These are phyloP conservation scores for Drosophila watanabei DNA, from an alignment of 1,140 invertebrate species.

Conservation along the genomic window DNA sequence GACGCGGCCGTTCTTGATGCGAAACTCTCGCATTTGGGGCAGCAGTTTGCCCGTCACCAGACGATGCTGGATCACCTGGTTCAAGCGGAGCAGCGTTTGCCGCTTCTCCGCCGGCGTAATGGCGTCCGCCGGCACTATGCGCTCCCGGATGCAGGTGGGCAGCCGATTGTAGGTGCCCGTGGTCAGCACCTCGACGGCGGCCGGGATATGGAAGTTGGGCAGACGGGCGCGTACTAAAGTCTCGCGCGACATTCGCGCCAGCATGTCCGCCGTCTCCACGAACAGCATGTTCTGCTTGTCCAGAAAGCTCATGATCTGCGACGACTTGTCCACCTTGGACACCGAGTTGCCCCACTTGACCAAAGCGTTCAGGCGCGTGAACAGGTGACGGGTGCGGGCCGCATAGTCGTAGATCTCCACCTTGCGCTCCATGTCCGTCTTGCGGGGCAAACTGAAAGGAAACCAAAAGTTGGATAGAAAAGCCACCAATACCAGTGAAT, in stretches of 20 bases:
- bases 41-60: slow-evolving; percentile 96
- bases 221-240: slow-evolving; percentile 97
- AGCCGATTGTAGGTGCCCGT: slow-evolving; percentile 96
- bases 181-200: slow-evolving; percentile 99
- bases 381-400: slow-evolving; percentile 96
- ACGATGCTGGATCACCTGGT: slow-evolving; percentile 98
- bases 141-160: slow-evolving; percentile 96
- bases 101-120: slow-evolving; percentile 95
- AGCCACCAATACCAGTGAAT: not conserved
- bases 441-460: slow-evolving; percentile 93
- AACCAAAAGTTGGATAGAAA: not conserved
- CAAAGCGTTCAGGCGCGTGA: slow-evolving; percentile 96
- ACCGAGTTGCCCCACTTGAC: slow-evolving; percentile 99
- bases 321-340: slow-evolving; percentile 98
- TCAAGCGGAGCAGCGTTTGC: slow-evolving; percentile 93
- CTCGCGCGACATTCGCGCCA: slow-evolving; percentile 97
- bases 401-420: slow-evolving; percentile 99
- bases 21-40: slow-evolving; percentile 96
- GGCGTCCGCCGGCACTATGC: slow-evolving; percentile 97
- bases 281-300: slow-evolving; percentile 98
- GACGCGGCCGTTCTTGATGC: slow-evolving; percentile 96
- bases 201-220: slow-evolving; percentile 98
- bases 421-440: slow-evolving; percentile 99
- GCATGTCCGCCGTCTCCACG: slow-evolving; percentile 98
- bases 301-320: slow-evolving; percentile 97